A percentile compares a stretch with the other conserved stretches of the same genome.
phyloP scores from a whole-genome alignment of 2,113 vertebrate species.

The Muscicapa adusta region DNA sequence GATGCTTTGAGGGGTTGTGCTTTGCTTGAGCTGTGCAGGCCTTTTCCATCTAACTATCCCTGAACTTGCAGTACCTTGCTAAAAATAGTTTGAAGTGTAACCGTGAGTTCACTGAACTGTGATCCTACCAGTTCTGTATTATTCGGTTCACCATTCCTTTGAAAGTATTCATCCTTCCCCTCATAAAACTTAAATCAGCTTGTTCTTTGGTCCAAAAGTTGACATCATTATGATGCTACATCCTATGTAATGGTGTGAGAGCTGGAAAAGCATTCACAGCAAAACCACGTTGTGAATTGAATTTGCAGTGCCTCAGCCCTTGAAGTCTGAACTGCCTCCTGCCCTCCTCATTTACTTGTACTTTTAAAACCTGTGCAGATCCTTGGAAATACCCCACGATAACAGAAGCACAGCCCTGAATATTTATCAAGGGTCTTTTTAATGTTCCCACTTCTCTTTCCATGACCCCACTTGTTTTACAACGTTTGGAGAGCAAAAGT shows the following conservation, averaged over 20 bases:
- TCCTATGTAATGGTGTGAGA: conserved; percentile 62
- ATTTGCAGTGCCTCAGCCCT: conserved; percentile 10
- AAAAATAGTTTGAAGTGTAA: conserved; percentile 33
- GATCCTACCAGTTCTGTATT: conserved; percentile 4
- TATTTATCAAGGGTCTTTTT: background rate
- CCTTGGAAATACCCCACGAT: background rate
- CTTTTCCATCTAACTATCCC: background rate
- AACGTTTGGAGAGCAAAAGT: conserved; percentile 12
- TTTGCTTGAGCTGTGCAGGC: background rate
- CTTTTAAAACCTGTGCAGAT: background rate
- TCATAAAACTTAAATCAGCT: conserved; percentile 58
- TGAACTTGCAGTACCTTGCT: conserved; percentile 27
- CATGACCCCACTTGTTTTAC: conserved; percentile 7
- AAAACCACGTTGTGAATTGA: background rate
- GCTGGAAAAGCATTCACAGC: conserved; percentile 59
- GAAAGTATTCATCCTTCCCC: conserved; percentile 63
- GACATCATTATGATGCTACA: conserved; percentile 70
- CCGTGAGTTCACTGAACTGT: conserved; percentile 6
- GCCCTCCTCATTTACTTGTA: background rate
- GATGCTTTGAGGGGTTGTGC: background rate
- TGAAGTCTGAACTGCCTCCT: background rate
- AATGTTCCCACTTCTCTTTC: conserved; percentile 1
- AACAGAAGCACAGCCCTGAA: background rate
- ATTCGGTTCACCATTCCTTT: conserved; percentile 55
- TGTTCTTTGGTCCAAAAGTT: conserved; percentile 52